phyloP scores from a whole-genome alignment of 1,140 invertebrate species.

The Eueides isabella region DNA sequence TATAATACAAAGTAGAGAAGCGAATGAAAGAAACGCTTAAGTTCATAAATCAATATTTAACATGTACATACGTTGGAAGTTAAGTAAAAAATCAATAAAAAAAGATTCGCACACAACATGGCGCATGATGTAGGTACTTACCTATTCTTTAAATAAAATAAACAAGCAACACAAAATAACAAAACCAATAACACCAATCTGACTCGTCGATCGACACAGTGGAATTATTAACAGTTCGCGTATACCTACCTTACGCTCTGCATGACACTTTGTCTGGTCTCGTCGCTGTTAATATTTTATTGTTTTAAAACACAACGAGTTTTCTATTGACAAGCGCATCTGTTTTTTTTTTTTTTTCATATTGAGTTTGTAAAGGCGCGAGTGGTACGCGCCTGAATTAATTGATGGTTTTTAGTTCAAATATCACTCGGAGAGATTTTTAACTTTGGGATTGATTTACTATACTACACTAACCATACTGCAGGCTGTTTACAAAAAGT shows the following conservation, averaged over 20 bases:
- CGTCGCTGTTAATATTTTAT: constrained; percentile 13
- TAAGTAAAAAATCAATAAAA: constrained; percentile 10
- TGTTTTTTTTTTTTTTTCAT: neutral
- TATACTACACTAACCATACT: neutral
- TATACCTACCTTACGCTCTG: constrained; percentile 2
- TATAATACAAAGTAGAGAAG: neutral
- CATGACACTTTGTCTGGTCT: constrained; percentile 4
- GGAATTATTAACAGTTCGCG: constrained; percentile 11
- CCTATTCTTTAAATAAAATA: neutral
- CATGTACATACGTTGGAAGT: neutral
- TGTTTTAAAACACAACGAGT: constrained; percentile 10
- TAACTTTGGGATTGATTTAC: neutral
- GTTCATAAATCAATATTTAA: neutral
- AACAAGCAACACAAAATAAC: neutral
- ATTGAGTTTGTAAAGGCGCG: neutral
- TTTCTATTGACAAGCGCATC: neutral
- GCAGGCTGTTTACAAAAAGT: too few relatives aligned
- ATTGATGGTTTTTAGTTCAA: neutral
- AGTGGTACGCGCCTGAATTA: neutral
- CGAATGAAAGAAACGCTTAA: neutral
- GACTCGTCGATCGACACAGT: constrained; percentile 4
- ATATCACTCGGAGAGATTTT: neutral
- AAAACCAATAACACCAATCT: constrained; percentile 14
- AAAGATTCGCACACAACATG: neutral
- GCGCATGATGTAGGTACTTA: neutral